phyloP scores from a whole-genome alignment of 2,888 invertebrate species.

The Protophormia terraenovae region DNA sequence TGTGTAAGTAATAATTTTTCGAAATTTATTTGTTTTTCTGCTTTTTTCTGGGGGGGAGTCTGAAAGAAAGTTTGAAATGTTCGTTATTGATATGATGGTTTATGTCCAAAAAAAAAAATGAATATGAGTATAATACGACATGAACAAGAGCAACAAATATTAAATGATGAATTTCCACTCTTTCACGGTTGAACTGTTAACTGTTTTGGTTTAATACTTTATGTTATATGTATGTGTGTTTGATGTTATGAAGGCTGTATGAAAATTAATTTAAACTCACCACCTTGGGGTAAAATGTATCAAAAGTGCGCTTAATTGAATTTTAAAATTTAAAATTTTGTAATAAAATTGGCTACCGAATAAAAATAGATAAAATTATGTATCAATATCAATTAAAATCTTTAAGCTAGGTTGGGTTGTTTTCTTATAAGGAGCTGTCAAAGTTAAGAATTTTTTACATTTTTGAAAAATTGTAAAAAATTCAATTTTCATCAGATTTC shows the following conservation, averaged over 20 bases:
- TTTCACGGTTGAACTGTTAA: conserved; percentile 73
- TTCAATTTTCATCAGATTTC: no score
- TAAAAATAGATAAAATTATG: no score
- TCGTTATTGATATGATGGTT: conserved; percentile 41
- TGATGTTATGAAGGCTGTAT: background rate
- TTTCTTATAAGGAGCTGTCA: no score
- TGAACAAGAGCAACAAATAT: conserved; percentile 22
- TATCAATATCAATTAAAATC: no score
- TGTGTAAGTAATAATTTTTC: conserved; percentile 43
- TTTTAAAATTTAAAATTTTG: no score
- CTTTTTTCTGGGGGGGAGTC: background rate
- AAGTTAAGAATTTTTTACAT: no score
- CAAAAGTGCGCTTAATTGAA: no score
- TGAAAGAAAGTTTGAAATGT: conserved; percentile 35
- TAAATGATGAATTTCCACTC: conserved; percentile 76
- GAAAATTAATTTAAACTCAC: background rate
- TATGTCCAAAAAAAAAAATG: conserved; percentile 6
- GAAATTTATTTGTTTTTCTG: conserved; percentile 28
- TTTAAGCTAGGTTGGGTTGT: no score
- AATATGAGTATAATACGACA: background rate
- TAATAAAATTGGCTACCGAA: no score
- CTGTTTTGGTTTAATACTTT: conserved; percentile 37
- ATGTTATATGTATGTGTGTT: background rate
- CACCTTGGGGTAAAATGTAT: no score
- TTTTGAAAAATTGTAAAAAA: no score